Evolutionary conservation across 2,888 invertebrate genomes (phyloP), one percentile per base, ranked within the genome.

Genomic region (Adineta ricciae): DNA sequence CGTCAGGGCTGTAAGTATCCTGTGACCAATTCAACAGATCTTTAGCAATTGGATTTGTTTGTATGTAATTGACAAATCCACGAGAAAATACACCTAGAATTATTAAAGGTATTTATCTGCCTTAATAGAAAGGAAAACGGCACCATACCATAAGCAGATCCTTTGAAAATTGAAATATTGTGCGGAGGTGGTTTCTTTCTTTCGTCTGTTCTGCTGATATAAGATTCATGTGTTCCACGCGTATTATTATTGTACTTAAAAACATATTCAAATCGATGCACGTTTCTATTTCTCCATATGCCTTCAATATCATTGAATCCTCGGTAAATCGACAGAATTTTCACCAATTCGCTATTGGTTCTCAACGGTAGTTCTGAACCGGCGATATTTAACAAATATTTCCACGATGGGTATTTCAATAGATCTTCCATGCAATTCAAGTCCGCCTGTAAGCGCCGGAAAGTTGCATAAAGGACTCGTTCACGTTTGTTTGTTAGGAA

Each of bases 331-430:
- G 88, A 88, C 41, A 90, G 87, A 73, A 90, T 89, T 86, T 88
- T 87, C 16, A 90, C 90, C 50, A 91, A 87, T 87, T 91, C 90
- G 41, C 86, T 84, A 86, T 89, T 90, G 9, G 90, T 90, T 87
- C 88, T 90, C 32, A 90, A 85, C 8, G 90, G 90, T 87, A 89
- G 89, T 32, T 90, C 88, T 84, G 89, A 89, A 72, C 88, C 89
- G 8, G 90, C 89, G 21, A 89, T 86, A 86, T 90, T 90, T n/a
- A 90, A 88, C 56, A 90, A 88, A 87, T 90, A 90, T 83, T 88
- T 88, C 90, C 90, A 90, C 14, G 38, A 41, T 78, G 78, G n/a
- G 41, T 78, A 78, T 41, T 78, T 86, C 11, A 89, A 54, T 24
- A 89, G 87, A 85, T 90, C 89, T 38, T 87, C 54, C 89, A 90